These are phyloP conservation scores for Tragelaphus imberbis DNA, from an alignment of 2,113 vertebrate genomes.

Conservation along the genomic window DNA sequence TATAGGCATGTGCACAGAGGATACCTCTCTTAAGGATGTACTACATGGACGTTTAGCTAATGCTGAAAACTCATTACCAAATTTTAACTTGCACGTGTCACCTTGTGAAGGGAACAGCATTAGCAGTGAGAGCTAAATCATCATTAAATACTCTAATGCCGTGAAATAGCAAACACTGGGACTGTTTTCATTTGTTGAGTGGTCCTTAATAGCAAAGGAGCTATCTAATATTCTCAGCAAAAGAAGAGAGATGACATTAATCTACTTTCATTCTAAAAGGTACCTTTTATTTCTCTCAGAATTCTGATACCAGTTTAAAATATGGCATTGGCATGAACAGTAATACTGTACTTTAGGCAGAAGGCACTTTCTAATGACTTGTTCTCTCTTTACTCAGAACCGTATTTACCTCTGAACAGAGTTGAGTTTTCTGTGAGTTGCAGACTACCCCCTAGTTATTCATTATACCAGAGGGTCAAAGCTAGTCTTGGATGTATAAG, in stretches of 20 bases:
- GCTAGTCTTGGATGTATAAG: constrained; percentile 16
- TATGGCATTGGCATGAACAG: neutral
- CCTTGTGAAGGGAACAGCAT: constrained; percentile 56
- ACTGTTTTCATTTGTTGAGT: constrained; percentile 1
- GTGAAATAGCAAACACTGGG: constrained; percentile 10
- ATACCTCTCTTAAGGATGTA: constrained; percentile 45
- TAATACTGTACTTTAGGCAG: constrained; percentile 34
- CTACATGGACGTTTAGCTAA: constrained; percentile 33
- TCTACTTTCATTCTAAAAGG: neutral
- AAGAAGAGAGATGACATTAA: neutral
- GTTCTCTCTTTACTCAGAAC: constrained; percentile 64
- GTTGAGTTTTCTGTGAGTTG: constrained; percentile 43
- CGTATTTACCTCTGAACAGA: constrained; percentile 70
- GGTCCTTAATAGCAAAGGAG: constrained; percentile 4
- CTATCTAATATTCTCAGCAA: constrained; percentile 11
- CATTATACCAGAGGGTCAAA: constrained; percentile 25
- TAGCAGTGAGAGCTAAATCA: constrained; percentile 46
- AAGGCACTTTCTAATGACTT: constrained; percentile 60
- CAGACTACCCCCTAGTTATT: neutral
- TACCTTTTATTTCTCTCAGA: constrained; percentile 34
- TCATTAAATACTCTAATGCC: constrained; percentile 23
- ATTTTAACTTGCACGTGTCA: constrained; percentile 58
- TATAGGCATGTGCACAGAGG: constrained; percentile 59
- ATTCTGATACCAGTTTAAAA: constrained; percentile 27
- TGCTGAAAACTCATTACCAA: constrained; percentile 58